phyloP scores from a whole-genome alignment of 2,888 invertebrate species.

The Labia minor region DNA sequence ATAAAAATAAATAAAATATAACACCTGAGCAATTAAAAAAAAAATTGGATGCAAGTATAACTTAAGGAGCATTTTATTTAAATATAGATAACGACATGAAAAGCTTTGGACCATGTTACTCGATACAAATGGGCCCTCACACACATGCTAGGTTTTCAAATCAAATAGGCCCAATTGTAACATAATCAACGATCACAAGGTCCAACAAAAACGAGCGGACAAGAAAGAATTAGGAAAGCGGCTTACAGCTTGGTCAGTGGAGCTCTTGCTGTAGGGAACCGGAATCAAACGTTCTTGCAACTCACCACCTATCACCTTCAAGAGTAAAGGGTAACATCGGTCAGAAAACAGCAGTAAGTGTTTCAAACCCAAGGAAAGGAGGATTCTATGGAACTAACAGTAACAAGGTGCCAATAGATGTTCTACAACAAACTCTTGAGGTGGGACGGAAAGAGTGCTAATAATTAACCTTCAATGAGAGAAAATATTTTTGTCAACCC shows the following conservation, averaged over 20 bases:
- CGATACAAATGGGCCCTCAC: not conserved
- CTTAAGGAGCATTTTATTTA: not conserved
- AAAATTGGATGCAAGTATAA: not conserved
- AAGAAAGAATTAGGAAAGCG: conserved; percentile 49
- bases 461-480: conserved; percentile 25
- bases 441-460: conserved; percentile 26
- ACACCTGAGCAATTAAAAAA: too few relatives aligned
- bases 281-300: conserved; percentile 99
- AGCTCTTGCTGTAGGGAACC: conserved; percentile 99
- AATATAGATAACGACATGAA: conserved; percentile 14
- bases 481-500: conserved; percentile 24
- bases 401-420: conserved; percentile 25
- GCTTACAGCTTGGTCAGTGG: conserved; percentile 99
- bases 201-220: conserved; percentile 35
- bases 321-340: conserved; percentile 75
- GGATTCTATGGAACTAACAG: conserved; percentile 22
- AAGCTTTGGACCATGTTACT: not conserved
- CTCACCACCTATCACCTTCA: conserved; percentile 99
- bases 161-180: not conserved
- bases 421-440: conserved; percentile 26
- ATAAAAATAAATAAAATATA: too few relatives aligned
- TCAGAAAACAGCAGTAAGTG: conserved; percentile 28
- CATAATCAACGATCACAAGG: conserved; percentile 18
- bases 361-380: conserved; percentile 26
- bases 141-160: not conserved